Conservation (phyloP, 2,888 invertebrate genomes). For the Conchocele bisecta region DNA sequence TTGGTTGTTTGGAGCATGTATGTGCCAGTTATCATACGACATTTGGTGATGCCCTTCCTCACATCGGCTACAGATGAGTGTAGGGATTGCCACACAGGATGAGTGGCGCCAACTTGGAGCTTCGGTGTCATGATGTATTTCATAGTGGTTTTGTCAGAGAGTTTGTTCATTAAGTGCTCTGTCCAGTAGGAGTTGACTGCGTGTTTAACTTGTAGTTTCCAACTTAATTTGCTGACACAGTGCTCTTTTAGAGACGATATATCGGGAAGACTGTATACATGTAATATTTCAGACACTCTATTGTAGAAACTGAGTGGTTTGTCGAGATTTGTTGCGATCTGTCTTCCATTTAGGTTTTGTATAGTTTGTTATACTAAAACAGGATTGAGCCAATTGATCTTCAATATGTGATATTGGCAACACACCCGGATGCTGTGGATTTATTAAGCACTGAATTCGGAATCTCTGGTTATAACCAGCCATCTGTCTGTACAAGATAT, state of each 20-base stretch:
- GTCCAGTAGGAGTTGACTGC: constrained; percentile 7
- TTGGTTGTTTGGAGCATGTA: constrained; percentile 1
- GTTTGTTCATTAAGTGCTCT: neutral
- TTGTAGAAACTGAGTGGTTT: neutral
- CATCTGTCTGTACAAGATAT: too few relatives aligned
- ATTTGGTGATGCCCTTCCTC: neutral
- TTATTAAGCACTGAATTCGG: too few relatives aligned
- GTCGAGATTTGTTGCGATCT: neutral
- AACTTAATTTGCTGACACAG: neutral
- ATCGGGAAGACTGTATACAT: neutral
- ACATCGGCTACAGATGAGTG: constrained; percentile 5
- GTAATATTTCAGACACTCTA: neutral
- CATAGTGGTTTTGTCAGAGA: constrained; percentile 1
- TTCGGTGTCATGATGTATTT: neutral
- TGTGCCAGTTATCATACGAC: constrained; percentile 14
- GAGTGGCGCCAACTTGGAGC: neutral
- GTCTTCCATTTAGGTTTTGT: neutral
- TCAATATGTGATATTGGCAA: too few relatives aligned
- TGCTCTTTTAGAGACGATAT: neutral
- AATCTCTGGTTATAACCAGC: too few relatives aligned
- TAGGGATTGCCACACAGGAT: constrained; percentile 2
- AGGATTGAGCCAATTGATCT: too few relatives aligned
- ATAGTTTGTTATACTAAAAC: too few relatives aligned
- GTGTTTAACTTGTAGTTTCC: neutral
- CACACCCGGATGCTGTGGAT: too few relatives aligned